Evolutionary conservation across 2,797 vertebrate genomes (phyloP).

Genomic region (Momotus momota): DNA sequence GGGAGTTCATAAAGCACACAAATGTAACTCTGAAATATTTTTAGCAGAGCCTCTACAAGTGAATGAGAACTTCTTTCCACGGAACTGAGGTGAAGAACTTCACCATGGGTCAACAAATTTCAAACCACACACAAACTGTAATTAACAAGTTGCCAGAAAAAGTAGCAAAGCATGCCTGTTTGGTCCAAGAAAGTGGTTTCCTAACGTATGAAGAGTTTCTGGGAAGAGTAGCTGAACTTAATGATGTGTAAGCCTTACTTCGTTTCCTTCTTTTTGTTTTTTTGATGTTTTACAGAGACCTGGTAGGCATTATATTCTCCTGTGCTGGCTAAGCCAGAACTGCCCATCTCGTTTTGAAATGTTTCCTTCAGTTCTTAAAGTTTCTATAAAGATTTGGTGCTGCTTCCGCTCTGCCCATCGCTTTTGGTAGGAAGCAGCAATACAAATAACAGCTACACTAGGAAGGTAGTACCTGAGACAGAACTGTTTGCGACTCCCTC

Average conservation of each 20-base stretch:
- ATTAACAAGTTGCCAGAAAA: conserved; percentile 95
- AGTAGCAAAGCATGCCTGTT: conserved; percentile 88
- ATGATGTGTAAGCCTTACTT: conserved; percentile 90
- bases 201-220: conserved; percentile 97
- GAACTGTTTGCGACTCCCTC: neutral
- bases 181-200: conserved; percentile 93
- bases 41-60: conserved; percentile 72
- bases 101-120: conserved; percentile 95
- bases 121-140: conserved; percentile 88
- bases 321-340: neutral
- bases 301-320: neutral
- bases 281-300: neutral
- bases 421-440: neutral
- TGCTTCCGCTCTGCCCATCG: neutral
- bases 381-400: neutral
- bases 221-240: conserved; percentile 93
- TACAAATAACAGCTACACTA: neutral
- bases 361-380: neutral
- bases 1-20: neutral
- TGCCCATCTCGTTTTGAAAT: neutral
- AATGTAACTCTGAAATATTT: conserved; percentile 57
- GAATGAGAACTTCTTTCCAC: conserved; percentile 61
- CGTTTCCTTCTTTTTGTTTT: neutral
- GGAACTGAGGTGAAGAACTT: conserved; percentile 69
- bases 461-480: neutral